Conservation (phyloP, 2,113 vertebrate genomes). For the Mohoua ochrocephala region DNA sequence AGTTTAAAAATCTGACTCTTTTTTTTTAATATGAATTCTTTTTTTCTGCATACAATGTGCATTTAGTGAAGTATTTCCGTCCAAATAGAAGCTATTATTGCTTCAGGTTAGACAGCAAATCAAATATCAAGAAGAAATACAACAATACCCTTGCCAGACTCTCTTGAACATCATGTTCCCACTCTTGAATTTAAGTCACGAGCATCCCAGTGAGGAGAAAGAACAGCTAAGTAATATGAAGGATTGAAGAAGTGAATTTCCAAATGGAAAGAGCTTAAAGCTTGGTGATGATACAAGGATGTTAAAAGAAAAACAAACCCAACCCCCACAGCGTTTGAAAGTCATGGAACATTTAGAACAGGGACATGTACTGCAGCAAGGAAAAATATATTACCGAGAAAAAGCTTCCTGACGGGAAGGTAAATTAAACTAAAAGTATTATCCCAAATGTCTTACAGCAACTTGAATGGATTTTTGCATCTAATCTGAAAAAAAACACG, state of each 20-base stretch:
- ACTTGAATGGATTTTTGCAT: not conserved
- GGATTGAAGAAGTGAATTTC: not conserved
- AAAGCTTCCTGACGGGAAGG: not conserved
- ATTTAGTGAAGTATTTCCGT: not conserved
- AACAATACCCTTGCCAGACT: not conserved
- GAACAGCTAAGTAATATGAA: not conserved
- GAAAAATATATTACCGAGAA: not conserved
- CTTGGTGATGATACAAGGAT: not conserved
- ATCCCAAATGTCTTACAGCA: not conserved
- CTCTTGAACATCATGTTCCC: constrained; percentile 11
- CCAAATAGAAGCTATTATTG: not conserved
- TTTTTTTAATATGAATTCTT: not conserved
- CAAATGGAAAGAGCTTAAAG: not conserved
- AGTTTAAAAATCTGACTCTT: not conserved
- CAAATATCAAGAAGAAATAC: not conserved
- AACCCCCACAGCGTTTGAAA: not conserved
- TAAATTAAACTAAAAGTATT: not conserved
- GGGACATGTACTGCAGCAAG: not conserved
- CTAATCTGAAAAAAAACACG: not conserved
- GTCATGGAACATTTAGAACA: not conserved
- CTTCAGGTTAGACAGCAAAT: constrained; percentile 12
- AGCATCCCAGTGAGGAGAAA: not conserved
- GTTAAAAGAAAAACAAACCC: not conserved
- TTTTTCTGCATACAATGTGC: not conserved
- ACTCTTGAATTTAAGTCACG: not conserved